Percentiles rank a stretch among this genome's conserved stretches.
These are phyloP conservation scores for Anthoscopus minutus DNA, from an alignment of 2,113 vertebrate genomes.

Conservation along the genomic window DNA sequence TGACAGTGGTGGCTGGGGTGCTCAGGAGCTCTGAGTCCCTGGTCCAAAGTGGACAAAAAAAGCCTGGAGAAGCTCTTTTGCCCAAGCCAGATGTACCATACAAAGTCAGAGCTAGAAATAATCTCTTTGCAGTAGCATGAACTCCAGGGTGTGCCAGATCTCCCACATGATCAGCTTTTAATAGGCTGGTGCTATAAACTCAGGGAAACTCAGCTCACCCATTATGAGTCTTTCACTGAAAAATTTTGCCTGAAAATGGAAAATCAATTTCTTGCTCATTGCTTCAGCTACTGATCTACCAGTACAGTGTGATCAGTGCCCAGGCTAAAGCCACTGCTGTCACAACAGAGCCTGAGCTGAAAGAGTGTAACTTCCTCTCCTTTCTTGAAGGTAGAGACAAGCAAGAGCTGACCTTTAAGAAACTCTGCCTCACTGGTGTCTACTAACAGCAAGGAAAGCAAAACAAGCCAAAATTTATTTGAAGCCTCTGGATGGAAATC, in stretches of 20 bases:
- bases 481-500: background rate
- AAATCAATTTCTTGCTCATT: background rate
- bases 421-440: background rate
- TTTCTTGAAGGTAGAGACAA: background rate
- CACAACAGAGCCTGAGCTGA: background rate
- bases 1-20: too few species aligned
- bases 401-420: background rate
- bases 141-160: background rate
- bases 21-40: background rate
- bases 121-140: background rate
- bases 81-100: rapidly evolving
- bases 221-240: background rate
- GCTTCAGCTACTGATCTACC: background rate
- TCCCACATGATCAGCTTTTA: background rate
- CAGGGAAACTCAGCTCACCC: background rate
- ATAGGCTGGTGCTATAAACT: background rate
- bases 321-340: background rate
- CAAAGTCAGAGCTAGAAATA: background rate
- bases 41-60: background rate
- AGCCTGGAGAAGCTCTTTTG: background rate
- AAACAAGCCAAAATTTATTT: background rate
- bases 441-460: background rate
- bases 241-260: background rate
- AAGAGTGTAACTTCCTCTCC: background rate
- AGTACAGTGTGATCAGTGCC: background rate